These are phyloP conservation scores for Tipula confusa DNA, from an alignment of 2,888 invertebrate species.

Conservation along the genomic window DNA sequence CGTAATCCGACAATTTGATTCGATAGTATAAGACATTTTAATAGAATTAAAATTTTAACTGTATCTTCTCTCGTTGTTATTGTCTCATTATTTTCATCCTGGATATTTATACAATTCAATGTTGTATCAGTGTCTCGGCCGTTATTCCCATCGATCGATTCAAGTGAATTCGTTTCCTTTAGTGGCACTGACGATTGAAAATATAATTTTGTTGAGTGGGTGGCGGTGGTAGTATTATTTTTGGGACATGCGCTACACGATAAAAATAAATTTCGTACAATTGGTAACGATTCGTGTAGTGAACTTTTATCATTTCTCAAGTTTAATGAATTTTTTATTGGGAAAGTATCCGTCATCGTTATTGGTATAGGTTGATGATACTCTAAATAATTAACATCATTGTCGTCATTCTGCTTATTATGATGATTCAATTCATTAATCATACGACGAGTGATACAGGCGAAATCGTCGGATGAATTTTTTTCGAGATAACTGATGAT, in stretches of 20 bases:
- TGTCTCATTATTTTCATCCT: conserved; percentile 29
- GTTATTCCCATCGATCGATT: conserved; percentile 25
- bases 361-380: conserved; percentile 3
- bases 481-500: neutral
- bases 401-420: neutral
- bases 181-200: neutral
- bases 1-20: neutral
- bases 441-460: neutral
- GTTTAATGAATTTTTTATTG: conserved; percentile 3
- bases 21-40: neutral
- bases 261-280: neutral
- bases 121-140: neutral
- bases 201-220: neutral
- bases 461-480: neutral
- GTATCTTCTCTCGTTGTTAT: conserved; percentile 4
- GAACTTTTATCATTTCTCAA: conserved; percentile 7
- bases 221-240: conserved; percentile 20
- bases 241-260: conserved; percentile 16
- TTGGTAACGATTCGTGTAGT: neutral
- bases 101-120: neutral
- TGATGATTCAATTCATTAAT: neutral
- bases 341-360: neutral
- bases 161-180: conserved; percentile 26
- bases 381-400: neutral
- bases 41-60: neutral